These are phyloP conservation scores for Cirrhinus molitorella DNA, from an alignment of 2,797 vertebrate species.

Conservation along the genomic window DNA sequence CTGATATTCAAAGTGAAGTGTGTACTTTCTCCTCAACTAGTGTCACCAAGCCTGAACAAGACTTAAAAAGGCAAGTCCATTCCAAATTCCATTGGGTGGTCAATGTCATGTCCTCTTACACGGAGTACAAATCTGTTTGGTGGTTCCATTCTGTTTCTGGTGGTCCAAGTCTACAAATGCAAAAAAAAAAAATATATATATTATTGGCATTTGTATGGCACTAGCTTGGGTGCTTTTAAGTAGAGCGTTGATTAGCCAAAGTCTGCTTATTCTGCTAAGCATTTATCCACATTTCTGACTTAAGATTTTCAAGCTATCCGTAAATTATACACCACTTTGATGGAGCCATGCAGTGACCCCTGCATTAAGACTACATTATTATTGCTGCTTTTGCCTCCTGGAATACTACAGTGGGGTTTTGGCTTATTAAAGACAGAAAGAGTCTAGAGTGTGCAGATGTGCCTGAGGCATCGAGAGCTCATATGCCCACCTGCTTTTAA, in stretches of 20 bases:
- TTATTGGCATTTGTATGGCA: constrained; percentile 33
- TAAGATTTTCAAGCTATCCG: constrained; percentile 44
- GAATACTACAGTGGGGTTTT: not conserved
- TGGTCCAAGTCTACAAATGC: not conserved
- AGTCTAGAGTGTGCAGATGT: not conserved
- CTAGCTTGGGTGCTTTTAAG: constrained; percentile 17
- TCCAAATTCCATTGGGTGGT: too few species aligned
- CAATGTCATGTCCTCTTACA: too few species aligned
- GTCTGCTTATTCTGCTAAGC: constrained; percentile 37
- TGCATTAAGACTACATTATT: not conserved
- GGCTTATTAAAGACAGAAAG: not conserved
- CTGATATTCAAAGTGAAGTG: not conserved
- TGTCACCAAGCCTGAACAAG: not conserved
- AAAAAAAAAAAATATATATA: not conserved
- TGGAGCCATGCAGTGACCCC: not conserved
- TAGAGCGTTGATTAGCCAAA: too few species aligned
- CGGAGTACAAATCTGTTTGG: not conserved
- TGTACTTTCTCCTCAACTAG: not conserved
- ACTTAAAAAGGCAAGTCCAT: not conserved
- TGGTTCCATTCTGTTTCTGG: not conserved
- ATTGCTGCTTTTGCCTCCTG: not conserved
- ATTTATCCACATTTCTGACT: constrained; percentile 64
- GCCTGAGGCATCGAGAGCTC: not conserved
- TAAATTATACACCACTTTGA: constrained; percentile 6
- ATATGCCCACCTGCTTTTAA: not conserved